Evolutionary conservation across 2,888 invertebrate genomes (phyloP), one percentile per base, ranked within the genome.

Genomic region (Galerucella pusilla): DNA sequence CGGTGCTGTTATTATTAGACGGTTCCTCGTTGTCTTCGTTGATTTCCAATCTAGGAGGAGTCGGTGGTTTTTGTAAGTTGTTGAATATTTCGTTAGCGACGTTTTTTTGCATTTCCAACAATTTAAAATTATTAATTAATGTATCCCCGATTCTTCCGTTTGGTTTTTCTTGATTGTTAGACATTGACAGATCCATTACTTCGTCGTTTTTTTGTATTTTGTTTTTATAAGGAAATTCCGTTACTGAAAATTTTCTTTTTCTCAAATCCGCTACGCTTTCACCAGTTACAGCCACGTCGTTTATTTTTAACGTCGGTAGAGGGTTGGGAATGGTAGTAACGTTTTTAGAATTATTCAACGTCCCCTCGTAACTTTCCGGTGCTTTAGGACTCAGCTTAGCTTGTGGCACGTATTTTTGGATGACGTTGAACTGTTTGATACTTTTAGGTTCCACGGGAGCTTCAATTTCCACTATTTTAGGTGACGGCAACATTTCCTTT

Each of bases 381-480:
- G 75, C 52, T 42, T 75, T 71, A 11, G 77, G 76, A 28, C 71
- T 73, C 20, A 71, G 45, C 16, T 75, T 74, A 14, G 71, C 20
- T 59, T 74, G 73, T 16, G 75, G 64, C 20, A 78, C 79, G 76
- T 85, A 86, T 68, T 83, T 84, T 77, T 85, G 84, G 46, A 86
- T 85, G 2, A 86, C 85, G 71, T 85, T 83, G 71, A 88, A 86
- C 74, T 88, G 88, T 69, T 88, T 88, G n/a, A 88, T 87, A 49
- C 81, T 85, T 57, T 88, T 88, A 11, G 83, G 81, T 42, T 85
- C 81, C 0, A 75, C 60, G 2, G 25, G 67, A 5, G 68, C 42
- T 10, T 66, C 69, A 20, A 52, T 11, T 25, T 75, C 75, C 0
- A 70, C 74, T 10, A 46, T 64, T 35, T 70, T 77, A 9, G 75